A percentile compares a stretch with the other conserved stretches of the same genome.
phyloP scores from a whole-genome alignment of 2,113 vertebrate genomes.

The Okapia johnstoni region DNA sequence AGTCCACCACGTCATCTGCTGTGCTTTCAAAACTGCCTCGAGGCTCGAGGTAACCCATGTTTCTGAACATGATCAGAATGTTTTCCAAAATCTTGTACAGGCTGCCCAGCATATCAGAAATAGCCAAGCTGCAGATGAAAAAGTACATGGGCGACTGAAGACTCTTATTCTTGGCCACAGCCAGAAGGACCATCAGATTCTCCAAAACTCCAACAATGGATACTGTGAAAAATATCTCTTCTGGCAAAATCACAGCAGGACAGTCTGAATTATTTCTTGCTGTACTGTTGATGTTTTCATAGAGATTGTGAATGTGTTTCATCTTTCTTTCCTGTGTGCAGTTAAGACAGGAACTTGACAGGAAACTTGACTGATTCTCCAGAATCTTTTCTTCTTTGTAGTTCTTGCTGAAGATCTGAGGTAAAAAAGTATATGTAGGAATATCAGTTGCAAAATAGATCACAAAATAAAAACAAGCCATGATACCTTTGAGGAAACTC shows the following conservation, averaged over 20 bases:
- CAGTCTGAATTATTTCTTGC: conserved; percentile 85
- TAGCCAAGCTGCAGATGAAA: conserved; percentile 95
- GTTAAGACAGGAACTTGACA: conserved; percentile 14
- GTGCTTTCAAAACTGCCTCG: conserved; percentile 81
- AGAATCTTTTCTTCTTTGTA: conserved; percentile 48
- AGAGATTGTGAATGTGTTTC: conserved; percentile 55
- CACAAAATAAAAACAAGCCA: not conserved
- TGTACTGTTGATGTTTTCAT: conserved; percentile 61
- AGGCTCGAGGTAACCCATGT: conserved; percentile 84
- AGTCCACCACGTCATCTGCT: conserved; percentile 91
- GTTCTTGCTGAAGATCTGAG: conserved; percentile 1
- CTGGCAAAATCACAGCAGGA: conserved; percentile 84
- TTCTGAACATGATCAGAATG: conserved; percentile 86
- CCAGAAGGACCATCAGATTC: conserved; percentile 91
- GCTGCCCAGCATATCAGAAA: conserved; percentile 93
- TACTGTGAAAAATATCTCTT: conserved; percentile 89
- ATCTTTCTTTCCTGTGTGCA: conserved; percentile 50
- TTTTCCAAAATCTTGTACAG: conserved; percentile 92
- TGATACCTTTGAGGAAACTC: not conserved
- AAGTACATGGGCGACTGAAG: conserved; percentile 96
- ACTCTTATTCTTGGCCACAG: conserved; percentile 90
- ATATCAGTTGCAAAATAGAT: conserved; percentile 2
- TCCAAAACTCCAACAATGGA: conserved; percentile 88
- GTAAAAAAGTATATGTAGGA: conserved; percentile 40
- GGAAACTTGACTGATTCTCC: conserved; percentile 25